Percentiles rank a stretch among this genome's conserved stretches.
Evolutionary conservation across 2,888 invertebrate species (phyloP).

Genomic region (Tinea pellionella): DNA sequence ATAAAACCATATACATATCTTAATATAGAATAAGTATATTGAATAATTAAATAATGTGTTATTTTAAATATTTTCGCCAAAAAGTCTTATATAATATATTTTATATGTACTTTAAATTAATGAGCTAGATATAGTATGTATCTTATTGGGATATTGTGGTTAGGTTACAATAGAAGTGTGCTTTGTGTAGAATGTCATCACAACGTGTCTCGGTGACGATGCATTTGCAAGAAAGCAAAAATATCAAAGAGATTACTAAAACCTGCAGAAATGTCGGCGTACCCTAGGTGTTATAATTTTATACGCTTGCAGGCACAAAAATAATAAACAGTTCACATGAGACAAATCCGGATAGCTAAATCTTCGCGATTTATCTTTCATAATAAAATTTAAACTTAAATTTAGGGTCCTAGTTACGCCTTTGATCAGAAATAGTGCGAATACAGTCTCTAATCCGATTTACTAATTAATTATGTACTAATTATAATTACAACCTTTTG

Average conservation of each 20-base stretch:
- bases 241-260: background rate
- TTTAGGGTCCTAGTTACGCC: background rate
- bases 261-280: background rate
- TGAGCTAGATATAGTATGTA: constrained; percentile 55
- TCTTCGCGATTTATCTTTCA: too few relatives aligned
- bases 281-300: background rate
- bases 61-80: constrained; percentile 65
- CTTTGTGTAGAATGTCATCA: constrained; percentile 36
- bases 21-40: constrained; percentile 70
- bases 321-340: too few relatives aligned
- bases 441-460: constrained; percentile 57
- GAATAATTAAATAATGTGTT: constrained; percentile 70
- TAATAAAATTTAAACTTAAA: too few relatives aligned
- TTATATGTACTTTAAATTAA: constrained; percentile 58
- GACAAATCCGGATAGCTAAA: too few relatives aligned
- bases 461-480: constrained; percentile 36
- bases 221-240: constrained; percentile 27
- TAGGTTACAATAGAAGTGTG: constrained; percentile 23
- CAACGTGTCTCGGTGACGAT: constrained; percentile 32
- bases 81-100: constrained; percentile 47
- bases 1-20: constrained; percentile 46
- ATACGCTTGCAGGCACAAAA: too few relatives aligned
- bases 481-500: constrained; percentile 66
- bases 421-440: constrained; percentile 49
- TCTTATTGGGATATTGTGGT: constrained; percentile 34